Conservation (phyloP, 2,888 invertebrate species). For the Caenorhabditis panamensis region DNA sequence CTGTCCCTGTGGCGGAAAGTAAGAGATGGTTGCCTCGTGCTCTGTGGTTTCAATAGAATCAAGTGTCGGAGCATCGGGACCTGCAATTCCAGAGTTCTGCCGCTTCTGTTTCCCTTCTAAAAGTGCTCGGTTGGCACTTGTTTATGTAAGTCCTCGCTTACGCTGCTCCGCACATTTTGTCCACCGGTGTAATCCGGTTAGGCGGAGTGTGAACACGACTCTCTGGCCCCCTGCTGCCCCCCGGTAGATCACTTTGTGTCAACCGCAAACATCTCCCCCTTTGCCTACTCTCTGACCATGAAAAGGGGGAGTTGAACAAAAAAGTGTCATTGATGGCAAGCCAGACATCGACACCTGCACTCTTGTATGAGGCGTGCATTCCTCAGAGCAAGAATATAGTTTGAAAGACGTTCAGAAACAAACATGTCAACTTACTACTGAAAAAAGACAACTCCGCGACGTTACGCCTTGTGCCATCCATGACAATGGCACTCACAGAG, state of each 20-base stretch:
- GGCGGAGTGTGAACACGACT: constrained; percentile 57
- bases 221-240: constrained; percentile 25
- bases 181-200: constrained; percentile 52
- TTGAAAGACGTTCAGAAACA: background rate
- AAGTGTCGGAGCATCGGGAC: constrained; percentile 74
- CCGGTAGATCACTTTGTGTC: constrained; percentile 53
- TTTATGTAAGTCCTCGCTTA: constrained; percentile 25
- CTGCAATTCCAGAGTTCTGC: too few species aligned
- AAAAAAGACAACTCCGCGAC: constrained; percentile 69
- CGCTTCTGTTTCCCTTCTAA: too few species aligned
- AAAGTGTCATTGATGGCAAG: constrained; percentile 20
- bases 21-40: constrained; percentile 75
- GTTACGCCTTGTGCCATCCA: constrained; percentile 68
- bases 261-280: constrained; percentile 42
- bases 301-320: constrained; percentile 14
- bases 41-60: constrained; percentile 74
- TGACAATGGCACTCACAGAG: constrained; percentile 70
- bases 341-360: too few species aligned
- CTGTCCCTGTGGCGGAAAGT: constrained; percentile 73
- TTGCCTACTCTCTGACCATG: constrained; percentile 33
- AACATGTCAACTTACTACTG: constrained; percentile 70
- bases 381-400: too few species aligned
- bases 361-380: too few species aligned
- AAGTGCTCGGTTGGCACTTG: constrained; percentile 29
- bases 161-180: constrained; percentile 26